These are phyloP conservation scores for Linnaemya vulpina DNA, from an alignment of 2,888 invertebrate genomes.

Conservation along the genomic window DNA sequence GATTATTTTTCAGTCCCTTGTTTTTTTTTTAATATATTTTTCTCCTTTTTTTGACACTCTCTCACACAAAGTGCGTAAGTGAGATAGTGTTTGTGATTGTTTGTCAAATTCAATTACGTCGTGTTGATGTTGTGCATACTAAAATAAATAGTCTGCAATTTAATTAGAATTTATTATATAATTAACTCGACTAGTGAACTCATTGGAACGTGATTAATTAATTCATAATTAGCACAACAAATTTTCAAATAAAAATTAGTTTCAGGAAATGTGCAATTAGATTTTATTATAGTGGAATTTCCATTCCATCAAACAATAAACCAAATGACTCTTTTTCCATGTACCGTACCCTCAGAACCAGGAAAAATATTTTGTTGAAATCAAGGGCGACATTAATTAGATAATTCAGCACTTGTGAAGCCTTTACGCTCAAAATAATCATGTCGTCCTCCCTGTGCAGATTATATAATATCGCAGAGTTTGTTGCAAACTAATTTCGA, in stretches of 20 bases:
- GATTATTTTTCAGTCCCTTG: conserved; percentile 55
- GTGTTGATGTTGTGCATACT: conserved; percentile 12
- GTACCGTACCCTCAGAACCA: background rate
- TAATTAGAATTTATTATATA: conserved; percentile 47
- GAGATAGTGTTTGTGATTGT: conserved; percentile 25
- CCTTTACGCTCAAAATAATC: too few relatives aligned
- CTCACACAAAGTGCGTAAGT: background rate
- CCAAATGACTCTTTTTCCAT: background rate
- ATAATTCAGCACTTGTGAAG: too few relatives aligned
- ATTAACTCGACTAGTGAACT: conserved; percentile 19
- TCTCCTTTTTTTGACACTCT: background rate
- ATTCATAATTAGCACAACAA: conserved; percentile 16
- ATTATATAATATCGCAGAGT: too few relatives aligned
- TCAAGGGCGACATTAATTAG: background rate
- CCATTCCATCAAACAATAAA: background rate
- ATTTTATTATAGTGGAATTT: background rate
- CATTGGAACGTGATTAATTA: conserved; percentile 41
- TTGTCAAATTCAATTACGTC: conserved; percentile 51
- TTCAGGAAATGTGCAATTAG: background rate
- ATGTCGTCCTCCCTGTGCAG: too few relatives aligned
- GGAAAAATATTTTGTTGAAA: background rate
- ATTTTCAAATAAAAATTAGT: background rate
- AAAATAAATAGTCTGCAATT: conserved; percentile 1
- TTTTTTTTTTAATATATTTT: background rate
- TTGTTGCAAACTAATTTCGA: too few relatives aligned